Conservation (phyloP, 2,797 vertebrate species). For the Gymnoscopelus braueri region DNA sequence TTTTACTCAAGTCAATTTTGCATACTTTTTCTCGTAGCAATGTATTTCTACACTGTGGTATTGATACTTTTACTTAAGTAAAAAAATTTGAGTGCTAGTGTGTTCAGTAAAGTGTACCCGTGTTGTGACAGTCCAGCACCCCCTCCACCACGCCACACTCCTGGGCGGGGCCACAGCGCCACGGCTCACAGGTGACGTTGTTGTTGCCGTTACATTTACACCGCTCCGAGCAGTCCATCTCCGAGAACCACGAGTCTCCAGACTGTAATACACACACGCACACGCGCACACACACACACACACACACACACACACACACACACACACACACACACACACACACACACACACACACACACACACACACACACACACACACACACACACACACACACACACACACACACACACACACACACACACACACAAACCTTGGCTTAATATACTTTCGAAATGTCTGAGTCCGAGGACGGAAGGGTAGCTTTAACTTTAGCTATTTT, state of each 20-base stretch:
- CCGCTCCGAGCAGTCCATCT: slow-evolving; percentile 80
- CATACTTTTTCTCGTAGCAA: too few relatives aligned
- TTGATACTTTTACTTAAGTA: too few relatives aligned
- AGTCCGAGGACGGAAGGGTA: too few relatives aligned
- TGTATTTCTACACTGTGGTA: too few relatives aligned
- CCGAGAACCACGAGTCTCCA: slow-evolving; percentile 86
- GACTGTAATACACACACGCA: slow-evolving; percentile 65
- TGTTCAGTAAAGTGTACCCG: slow-evolving; percentile 65
- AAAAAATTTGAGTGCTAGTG: too few relatives aligned
- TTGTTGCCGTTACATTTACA: slow-evolving; percentile 80
- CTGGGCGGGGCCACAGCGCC: slow-evolving; percentile 86
- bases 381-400: not conserved
- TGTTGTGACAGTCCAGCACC: slow-evolving; percentile 85
- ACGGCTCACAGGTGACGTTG: slow-evolving; percentile 78
- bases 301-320: slow-evolving; percentile 9
- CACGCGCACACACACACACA: slow-evolving; percentile 6
- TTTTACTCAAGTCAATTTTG: too few relatives aligned
- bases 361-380: slow-evolving; percentile 17
- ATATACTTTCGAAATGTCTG: too few relatives aligned
- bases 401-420: too few relatives aligned
- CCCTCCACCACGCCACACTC: slow-evolving; percentile 86
- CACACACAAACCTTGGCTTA: not conserved
- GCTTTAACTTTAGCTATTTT: too few relatives aligned
- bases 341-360: slow-evolving; percentile 1
- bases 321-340: not conserved